Percentiles rank a stretch among this genome's conserved stretches.
Evolutionary conservation across 2,888 invertebrate species (phyloP).

Genomic region (Heteromurus nitidus): DNA sequence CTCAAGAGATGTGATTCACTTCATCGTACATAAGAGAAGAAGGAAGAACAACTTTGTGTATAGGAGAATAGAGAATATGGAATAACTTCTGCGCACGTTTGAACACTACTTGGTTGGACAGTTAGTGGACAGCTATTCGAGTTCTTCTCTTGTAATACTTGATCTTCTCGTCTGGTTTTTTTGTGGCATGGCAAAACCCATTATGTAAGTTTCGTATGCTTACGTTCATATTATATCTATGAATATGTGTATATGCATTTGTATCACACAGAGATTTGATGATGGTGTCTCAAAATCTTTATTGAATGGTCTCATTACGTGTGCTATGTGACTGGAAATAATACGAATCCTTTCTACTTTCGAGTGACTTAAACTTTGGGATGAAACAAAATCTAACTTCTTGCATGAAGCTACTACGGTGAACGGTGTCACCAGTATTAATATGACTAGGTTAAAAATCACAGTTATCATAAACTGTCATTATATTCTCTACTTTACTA

Average conservation of each 20-base stretch:
- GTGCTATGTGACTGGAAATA: slow-evolving; percentile 1
- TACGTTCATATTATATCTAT: background rate
- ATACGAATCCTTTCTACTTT: background rate
- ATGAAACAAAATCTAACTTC: background rate
- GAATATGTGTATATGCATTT: no score
- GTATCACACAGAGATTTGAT: background rate
- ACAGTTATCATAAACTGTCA: slow-evolving; percentile 15
- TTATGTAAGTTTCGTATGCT: background rate
- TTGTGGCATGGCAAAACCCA: background rate
- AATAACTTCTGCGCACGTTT: slow-evolving; percentile 35
- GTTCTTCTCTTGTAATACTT: background rate
- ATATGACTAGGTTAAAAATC: background rate
- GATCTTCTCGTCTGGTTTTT: background rate
- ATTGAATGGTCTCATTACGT: background rate
- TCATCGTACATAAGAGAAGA: slow-evolving; percentile 34
- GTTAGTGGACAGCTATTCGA: slow-evolving; percentile 22
- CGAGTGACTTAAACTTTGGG: slow-evolving; percentile 8
- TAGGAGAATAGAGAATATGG: slow-evolving; percentile 29
- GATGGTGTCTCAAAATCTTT: background rate
- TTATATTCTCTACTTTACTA: slow-evolving; percentile 9
- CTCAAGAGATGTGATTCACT: slow-evolving; percentile 18
- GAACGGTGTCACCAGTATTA: slow-evolving; percentile 3
- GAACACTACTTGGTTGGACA: slow-evolving; percentile 23
- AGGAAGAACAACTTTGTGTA: slow-evolving; percentile 46
- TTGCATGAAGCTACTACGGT: background rate